phyloP scores from a whole-genome alignment of 2,797 vertebrate genomes.

The Ispidina lecontei region DNA sequence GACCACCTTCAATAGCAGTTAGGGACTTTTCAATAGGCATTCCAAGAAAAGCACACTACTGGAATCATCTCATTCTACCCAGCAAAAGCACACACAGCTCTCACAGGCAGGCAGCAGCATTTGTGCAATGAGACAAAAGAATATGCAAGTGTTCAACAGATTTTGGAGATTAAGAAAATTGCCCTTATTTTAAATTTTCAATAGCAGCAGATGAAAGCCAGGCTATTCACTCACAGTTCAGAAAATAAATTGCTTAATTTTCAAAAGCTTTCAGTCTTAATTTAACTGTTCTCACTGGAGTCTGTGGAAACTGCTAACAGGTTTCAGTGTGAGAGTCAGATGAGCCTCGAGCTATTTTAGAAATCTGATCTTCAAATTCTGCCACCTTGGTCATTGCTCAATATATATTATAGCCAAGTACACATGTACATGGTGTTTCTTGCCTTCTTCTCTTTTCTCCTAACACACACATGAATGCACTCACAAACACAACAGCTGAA shows the following conservation, averaged over 20 bases:
- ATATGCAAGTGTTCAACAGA: slow-evolving; percentile 15
- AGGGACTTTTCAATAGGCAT: not conserved
- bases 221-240: slow-evolving; percentile 21
- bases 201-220: slow-evolving; percentile 31
- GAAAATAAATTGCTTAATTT: slow-evolving; percentile 51
- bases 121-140: slow-evolving; percentile 11
- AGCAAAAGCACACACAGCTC: not conserved
- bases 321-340: not conserved
- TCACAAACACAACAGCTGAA: not conserved
- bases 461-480: not conserved
- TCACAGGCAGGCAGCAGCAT: slow-evolving; percentile 10
- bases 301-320: not conserved
- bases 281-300: slow-evolving; percentile 1
- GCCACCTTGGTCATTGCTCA: not conserved
- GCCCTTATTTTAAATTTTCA: slow-evolving; percentile 32
- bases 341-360: not conserved
- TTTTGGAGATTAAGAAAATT: slow-evolving; percentile 20
- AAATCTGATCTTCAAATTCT: slow-evolving; percentile 35
- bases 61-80: not conserved
- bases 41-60: slow-evolving; percentile 9
- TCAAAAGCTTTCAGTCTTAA: slow-evolving; percentile 11
- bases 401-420: not conserved
- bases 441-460: not conserved
- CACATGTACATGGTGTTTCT: not conserved
- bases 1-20: not conserved